Evolutionary conservation across 37 sponge, comb jelly and placozoan genomes (phyloP).

Genomic region (Oscarella lobularis): DNA sequence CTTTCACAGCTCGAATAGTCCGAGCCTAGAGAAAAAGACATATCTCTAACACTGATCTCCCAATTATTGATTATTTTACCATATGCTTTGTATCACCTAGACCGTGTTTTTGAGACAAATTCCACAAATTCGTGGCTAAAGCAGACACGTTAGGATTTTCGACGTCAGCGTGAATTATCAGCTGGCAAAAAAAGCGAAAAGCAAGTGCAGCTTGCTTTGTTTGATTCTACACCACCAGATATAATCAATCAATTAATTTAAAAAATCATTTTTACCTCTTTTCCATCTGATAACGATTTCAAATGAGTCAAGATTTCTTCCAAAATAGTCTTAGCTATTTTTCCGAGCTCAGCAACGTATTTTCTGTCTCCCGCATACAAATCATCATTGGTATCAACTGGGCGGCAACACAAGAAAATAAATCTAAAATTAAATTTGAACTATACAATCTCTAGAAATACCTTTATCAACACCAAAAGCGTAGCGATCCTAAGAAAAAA

Average conservation of each 20-base stretch:
- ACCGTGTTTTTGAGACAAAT: not conserved
- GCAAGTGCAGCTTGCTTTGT: not conserved
- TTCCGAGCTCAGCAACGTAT: constrained; percentile 12
- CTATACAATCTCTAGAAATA: constrained; percentile 1
- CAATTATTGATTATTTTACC: not conserved
- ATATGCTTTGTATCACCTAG: not conserved
- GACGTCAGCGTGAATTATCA: not conserved
- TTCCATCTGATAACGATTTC: not conserved
- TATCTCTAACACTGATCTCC: not conserved
- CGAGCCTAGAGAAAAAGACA: not conserved
- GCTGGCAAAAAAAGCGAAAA: not conserved
- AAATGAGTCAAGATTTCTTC: not conserved
- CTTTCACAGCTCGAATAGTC: not conserved
- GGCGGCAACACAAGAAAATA: not conserved
- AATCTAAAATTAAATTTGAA: not conserved
- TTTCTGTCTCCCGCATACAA: constrained; percentile 86
- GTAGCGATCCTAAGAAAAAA: not conserved
- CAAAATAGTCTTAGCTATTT: not conserved
- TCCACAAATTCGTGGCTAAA: not conserved
- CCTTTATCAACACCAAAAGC: constrained; percentile 6
- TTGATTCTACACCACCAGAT: not conserved
- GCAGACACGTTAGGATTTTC: not conserved
- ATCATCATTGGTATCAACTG: constrained; percentile 69
- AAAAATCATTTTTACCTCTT: not conserved
- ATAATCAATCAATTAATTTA: not conserved